Evolutionary conservation across 2,797 vertebrate genomes (phyloP).

Genomic region (Myotis pilosus): DNA sequence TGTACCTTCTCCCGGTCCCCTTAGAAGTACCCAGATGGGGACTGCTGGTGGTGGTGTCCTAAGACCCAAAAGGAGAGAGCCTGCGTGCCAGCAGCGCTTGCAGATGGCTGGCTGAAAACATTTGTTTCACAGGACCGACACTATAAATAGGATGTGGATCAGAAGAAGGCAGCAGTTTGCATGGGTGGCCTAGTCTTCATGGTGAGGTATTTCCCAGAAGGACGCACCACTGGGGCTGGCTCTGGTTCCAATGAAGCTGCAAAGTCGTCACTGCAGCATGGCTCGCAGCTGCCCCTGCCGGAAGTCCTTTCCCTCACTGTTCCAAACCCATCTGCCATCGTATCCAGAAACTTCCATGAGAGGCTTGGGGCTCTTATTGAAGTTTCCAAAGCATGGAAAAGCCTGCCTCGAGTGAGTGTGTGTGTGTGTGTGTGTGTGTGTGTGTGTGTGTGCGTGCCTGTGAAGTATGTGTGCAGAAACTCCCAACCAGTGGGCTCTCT

Average conservation of each 20-base stretch:
- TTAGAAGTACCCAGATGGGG: not conserved
- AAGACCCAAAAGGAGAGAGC: not conserved
- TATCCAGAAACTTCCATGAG: not conserved
- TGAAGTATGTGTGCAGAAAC: not conserved
- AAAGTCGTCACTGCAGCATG: not conserved
- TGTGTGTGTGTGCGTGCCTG: not conserved
- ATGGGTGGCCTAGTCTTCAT: slow-evolving; percentile 61
- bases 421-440: not conserved
- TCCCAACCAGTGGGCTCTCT: not conserved
- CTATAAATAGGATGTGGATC: slow-evolving; percentile 52
- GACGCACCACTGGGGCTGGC: not conserved
- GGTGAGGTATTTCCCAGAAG: slow-evolving; percentile 26
- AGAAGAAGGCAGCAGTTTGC: not conserved
- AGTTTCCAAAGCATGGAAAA: not conserved
- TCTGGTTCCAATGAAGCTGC: not conserved
- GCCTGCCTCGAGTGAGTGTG: not conserved
- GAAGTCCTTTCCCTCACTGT: not conserved
- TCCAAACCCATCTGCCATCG: not conserved
- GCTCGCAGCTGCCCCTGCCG: not conserved
- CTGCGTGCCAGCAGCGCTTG: not conserved
- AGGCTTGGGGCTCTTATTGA: not conserved
- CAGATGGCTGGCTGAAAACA: slow-evolving; percentile 14
- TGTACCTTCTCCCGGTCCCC: not conserved
- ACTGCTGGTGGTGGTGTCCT: not conserved
- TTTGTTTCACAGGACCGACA: slow-evolving; percentile 45